A percentile compares a stretch with the other conserved stretches of the same genome.
These are phyloP conservation scores for Drosophila lutescens DNA, from an alignment of 2,888 invertebrate species.

Conservation along the genomic window DNA sequence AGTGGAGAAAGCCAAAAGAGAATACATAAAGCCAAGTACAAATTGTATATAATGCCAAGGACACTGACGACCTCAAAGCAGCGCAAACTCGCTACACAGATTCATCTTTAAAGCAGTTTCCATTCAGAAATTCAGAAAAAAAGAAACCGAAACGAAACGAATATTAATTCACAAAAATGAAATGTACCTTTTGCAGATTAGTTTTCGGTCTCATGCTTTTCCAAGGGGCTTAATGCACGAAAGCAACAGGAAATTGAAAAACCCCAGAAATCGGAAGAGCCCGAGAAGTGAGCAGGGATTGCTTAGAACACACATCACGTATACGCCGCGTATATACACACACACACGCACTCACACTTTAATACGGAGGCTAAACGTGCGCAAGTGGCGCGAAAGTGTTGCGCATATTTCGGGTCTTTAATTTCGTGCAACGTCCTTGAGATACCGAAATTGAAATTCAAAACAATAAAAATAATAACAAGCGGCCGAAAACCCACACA, in stretches of 20 bases:
- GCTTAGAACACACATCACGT: constrained; percentile 71
- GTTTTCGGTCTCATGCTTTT: constrained; percentile 55
- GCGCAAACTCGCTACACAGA: constrained; percentile 11
- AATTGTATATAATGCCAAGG: constrained; percentile 44
- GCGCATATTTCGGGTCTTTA: constrained; percentile 65
- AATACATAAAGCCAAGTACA: constrained; percentile 32
- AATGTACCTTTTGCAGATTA: constrained; percentile 49
- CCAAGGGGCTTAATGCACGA: constrained; percentile 40
- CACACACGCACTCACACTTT: constrained; percentile 15
- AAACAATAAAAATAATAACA: constrained; percentile 59
- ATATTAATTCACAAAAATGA: constrained; percentile 39
- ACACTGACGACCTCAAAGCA: constrained; percentile 17
- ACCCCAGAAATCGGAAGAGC: constrained; percentile 55
- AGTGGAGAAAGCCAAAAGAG: constrained; percentile 3
- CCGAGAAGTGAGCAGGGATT: constrained; percentile 26
- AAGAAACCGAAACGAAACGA: background rate
- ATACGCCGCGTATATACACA: constrained; percentile 53
- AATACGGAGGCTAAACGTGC: constrained; percentile 14
- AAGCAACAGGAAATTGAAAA: constrained; percentile 73
- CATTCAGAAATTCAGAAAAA: constrained; percentile 2
- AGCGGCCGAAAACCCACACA: background rate
- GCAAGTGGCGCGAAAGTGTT: constrained; percentile 64
- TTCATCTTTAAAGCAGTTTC: constrained; percentile 18
- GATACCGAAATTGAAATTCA: constrained; percentile 71
- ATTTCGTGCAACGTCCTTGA: constrained; percentile 71